A percentile compares a stretch with the other conserved stretches of the same genome.
These are phyloP conservation scores for Chironomus striatipennis DNA, from an alignment of 1,140 invertebrate genomes.

Conservation along the genomic window DNA sequence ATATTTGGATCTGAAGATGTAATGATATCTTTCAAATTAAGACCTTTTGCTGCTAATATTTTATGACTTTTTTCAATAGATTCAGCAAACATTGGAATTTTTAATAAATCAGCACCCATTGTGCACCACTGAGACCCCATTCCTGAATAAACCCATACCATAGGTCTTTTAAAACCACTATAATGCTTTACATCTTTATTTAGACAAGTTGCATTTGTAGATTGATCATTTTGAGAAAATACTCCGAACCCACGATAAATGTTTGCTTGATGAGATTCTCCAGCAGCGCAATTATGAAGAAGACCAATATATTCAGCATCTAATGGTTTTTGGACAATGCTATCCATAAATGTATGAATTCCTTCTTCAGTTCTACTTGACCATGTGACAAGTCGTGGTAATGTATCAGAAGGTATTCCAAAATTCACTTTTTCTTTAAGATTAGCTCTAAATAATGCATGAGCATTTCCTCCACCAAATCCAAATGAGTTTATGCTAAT, in stretches of 20 bases:
- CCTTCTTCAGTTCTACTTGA: conserved; percentile 54
- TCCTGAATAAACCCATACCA: conserved; percentile 86
- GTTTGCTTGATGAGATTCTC: conserved; percentile 46
- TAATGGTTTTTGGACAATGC: conserved; percentile 48
- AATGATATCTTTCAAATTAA: conserved; percentile 74
- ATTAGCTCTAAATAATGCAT: conserved; percentile 56
- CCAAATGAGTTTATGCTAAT: conserved; percentile 77
- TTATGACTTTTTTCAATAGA: conserved; percentile 66
- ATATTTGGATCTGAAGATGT: conserved; percentile 61
- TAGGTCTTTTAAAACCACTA: conserved; percentile 50
- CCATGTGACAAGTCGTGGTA: conserved; percentile 47
- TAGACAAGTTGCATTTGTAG: conserved; percentile 40
- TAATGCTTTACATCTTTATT: conserved; percentile 48
- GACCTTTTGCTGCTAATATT: conserved; percentile 57
- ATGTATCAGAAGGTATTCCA: conserved; percentile 43
- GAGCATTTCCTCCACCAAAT: conserved; percentile 68
- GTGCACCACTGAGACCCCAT: conserved; percentile 85
- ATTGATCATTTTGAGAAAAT: conserved; percentile 41
- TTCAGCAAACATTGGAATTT: conserved; percentile 59
- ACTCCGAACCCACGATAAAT: conserved; percentile 50
- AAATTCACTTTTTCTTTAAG: conserved; percentile 45
- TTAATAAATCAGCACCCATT: conserved; percentile 60
- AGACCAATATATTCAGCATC: conserved; percentile 49
- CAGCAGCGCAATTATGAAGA: conserved; percentile 44
- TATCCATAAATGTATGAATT: conserved; percentile 56